Percentiles rank a stretch among this genome's conserved stretches.
phyloP scores from a whole-genome alignment of 92 coral and sea anemone genomes.

The Palythoa grandiflora region DNA sequence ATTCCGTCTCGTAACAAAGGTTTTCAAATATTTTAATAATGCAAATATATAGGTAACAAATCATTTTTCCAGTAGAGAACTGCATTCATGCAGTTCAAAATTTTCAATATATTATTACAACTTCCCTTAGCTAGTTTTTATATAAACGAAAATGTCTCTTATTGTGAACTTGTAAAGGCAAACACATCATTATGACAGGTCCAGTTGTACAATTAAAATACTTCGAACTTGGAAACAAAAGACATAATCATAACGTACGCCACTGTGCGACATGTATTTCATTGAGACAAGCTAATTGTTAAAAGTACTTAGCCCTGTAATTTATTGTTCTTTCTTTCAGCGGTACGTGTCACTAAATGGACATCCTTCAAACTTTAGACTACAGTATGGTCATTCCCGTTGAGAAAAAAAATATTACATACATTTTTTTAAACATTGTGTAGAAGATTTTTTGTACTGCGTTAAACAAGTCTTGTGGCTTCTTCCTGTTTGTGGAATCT shows the following conservation, averaged over 20 bases:
- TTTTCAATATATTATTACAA: background rate
- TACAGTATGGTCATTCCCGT: too few species aligned
- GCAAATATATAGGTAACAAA: slow-evolving; percentile 15
- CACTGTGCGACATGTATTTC: background rate
- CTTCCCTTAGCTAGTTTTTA: background rate
- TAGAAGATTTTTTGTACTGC: too few species aligned
- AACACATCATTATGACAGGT: slow-evolving; percentile 12
- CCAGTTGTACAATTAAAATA: background rate
- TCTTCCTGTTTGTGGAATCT: too few species aligned
- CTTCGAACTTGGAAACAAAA: background rate
- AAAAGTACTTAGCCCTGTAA: background rate
- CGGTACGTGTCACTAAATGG: background rate
- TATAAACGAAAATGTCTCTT: slow-evolving; percentile 1
- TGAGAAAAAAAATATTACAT: too few species aligned
- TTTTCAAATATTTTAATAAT: slow-evolving; percentile 28
- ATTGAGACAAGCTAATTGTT: background rate
- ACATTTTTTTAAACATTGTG: too few species aligned
- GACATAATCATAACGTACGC: background rate
- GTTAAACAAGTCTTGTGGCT: too few species aligned
- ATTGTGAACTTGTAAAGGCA: background rate
- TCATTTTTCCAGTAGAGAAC: background rate
- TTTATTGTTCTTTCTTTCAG: background rate
- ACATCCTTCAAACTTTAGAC: background rate
- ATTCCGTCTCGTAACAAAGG: background rate
- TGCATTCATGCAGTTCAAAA: background rate